These are phyloP conservation scores for Prosopocoilus inquinatus DNA, from an alignment of 2,888 invertebrate species.

Conservation along the genomic window DNA sequence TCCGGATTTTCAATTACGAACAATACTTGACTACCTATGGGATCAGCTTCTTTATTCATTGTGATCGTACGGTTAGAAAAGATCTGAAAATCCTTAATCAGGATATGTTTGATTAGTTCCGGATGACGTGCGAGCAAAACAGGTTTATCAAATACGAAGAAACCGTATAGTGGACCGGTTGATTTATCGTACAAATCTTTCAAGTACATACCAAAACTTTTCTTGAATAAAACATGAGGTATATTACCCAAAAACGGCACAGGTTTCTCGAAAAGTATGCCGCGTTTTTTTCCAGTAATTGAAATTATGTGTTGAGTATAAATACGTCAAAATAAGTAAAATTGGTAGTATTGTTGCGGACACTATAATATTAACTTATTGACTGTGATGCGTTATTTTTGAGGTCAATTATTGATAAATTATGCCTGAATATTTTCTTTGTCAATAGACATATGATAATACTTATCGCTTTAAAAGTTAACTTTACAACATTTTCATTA, in stretches of 20 bases:
- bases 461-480: no score
- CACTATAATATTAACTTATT: no score
- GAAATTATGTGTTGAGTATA: conserved; percentile 35
- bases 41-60: conserved; percentile 47
- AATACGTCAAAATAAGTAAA: no score
- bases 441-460: no score
- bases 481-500: no score
- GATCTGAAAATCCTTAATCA: conserved; percentile 52
- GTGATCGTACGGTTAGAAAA: conserved; percentile 52
- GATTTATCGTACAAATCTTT: conserved; percentile 36
- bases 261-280: conserved; percentile 45
- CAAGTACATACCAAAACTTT: conserved; percentile 39
- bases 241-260: conserved; percentile 49
- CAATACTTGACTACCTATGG: conserved; percentile 47
- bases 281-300: conserved; percentile 49
- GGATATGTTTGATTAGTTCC: conserved; percentile 50
- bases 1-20: conserved; percentile 51
- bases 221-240: conserved; percentile 39
- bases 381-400: no score
- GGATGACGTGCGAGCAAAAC: conserved; percentile 51
- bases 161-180: conserved; percentile 46
- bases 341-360: no score
- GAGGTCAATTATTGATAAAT: no score
- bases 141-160: conserved; percentile 53
- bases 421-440: no score